Evolutionary conservation across 2,113 vertebrate species (phyloP).

Genomic region (Panthera uncia): DNA sequence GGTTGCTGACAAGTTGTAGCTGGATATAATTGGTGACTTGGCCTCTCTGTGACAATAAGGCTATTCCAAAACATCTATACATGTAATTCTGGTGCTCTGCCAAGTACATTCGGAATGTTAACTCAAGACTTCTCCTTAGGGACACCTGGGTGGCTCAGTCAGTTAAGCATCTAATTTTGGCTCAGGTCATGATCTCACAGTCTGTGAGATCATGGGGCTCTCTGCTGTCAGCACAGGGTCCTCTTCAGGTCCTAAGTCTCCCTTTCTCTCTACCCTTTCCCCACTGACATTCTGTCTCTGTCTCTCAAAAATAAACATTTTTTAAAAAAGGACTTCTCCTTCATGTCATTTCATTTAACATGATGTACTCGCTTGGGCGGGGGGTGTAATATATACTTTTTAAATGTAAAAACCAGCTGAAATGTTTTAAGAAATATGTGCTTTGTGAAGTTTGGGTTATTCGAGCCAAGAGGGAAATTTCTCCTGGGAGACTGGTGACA

Average conservation of each 20-base stretch:
- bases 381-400: background rate
- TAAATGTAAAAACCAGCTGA: background rate
- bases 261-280: too few species aligned
- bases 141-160: too few species aligned
- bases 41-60: background rate
- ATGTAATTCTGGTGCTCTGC: background rate
- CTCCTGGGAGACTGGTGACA: background rate
- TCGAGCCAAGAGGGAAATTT: conserved; percentile 2
- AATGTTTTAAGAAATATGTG: background rate
- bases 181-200: too few species aligned
- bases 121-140: background rate
- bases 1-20: background rate
- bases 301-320: too few species aligned
- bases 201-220: too few species aligned
- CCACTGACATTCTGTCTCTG: too few species aligned
- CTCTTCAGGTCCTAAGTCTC: too few species aligned
- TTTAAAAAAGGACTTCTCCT: background rate
- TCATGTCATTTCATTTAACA: background rate
- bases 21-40: background rate
- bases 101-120: background rate
- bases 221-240: too few species aligned
- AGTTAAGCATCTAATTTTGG: too few species aligned
- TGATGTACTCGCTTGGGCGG: background rate
- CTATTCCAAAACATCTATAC: background rate
- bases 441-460: conserved; percentile 29